Evolutionary conservation across 2,797 vertebrate genomes (phyloP), one percentile per base, ranked within the genome.

Genomic region (Uromys caudimaculatus): DNA sequence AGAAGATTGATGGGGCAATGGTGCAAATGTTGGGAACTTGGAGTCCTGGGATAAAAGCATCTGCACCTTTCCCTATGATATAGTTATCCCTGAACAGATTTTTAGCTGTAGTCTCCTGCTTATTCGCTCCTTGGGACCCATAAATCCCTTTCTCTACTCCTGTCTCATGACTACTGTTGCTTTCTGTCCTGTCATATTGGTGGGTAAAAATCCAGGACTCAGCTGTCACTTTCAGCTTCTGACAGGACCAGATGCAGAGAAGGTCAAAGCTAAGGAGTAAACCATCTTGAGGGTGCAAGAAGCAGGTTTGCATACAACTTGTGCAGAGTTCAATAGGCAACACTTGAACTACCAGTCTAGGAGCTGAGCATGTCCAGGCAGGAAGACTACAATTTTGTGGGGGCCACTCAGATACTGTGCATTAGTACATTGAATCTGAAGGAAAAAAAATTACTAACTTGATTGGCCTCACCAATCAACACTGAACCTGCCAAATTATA

Each of bases 1-100:
- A 67, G 9, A 95, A 79, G 62, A 71, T n/a, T 12, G 16, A 87
- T 23, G 52, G 23, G 29, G n/a, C 41, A n/a, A 67, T 60, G 47
- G 10, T 6, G 24, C 19, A n/a, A 76, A 27, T 16, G 8, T 17
- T 19, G 32, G 4, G 21, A 14, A 13, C 12, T 24, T 0, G 0
- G 6, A 89, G 6, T 27, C 14, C 32, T 10, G 0, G 7, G 12
- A 38, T 2, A 0, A 4, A 0, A 4, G 1, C 3, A 14, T 9
- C 32, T 17, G 4, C 17, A 4, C 13, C 78, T 64, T 47, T 47
- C n/a, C 7, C n/a, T 12, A 17, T 16, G 50, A 84, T 29, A 38
- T 69, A 2, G 4, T 2, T 0, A 4, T 0, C n/a, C 35, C 47
- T 32, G n/a, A 12, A 62, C 1, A 35, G 32, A 4, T 56, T 69